Conservation (phyloP, 2,888 invertebrate species). For the Onthophagus sagittarius region DNA sequence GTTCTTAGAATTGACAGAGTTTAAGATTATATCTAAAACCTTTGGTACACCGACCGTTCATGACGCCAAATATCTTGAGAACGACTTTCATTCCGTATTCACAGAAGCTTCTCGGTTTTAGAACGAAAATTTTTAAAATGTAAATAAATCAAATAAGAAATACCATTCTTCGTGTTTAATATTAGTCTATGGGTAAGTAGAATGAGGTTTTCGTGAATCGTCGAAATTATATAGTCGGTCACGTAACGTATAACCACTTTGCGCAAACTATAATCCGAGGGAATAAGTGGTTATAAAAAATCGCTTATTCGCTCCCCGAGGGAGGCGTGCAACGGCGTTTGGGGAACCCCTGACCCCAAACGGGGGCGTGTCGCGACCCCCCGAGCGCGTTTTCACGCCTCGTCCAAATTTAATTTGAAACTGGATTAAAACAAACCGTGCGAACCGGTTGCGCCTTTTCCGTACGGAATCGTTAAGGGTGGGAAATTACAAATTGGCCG, state of each 20-base stretch:
- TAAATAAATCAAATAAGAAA: too few species aligned
- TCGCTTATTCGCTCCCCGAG: slow-evolving; percentile 8
- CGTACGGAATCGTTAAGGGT: background rate
- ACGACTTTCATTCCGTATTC: too few species aligned
- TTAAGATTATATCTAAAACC: background rate
- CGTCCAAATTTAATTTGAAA: slow-evolving; percentile 11
- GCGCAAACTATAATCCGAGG: background rate
- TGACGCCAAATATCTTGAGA: background rate
- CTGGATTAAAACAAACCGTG: background rate
- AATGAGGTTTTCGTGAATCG: background rate
- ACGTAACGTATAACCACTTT: slow-evolving; percentile 10
- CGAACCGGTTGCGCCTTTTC: background rate
- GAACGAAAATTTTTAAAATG: too few species aligned
- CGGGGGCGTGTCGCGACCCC: background rate
- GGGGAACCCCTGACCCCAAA: background rate
- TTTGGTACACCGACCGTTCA: background rate
- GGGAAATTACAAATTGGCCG: background rate
- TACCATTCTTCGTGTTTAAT: background rate
- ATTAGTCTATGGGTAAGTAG: background rate
- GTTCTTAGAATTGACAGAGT: background rate
- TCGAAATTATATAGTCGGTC: slow-evolving; percentile 8
- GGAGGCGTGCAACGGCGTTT: background rate
- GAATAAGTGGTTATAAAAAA: slow-evolving; percentile 6
- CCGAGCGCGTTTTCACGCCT: slow-evolving; percentile 7
- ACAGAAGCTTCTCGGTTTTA: too few species aligned